Base-by-base conservation (phyloP, 2,888 invertebrate species). In the Epistrophella euchroma region DNA sequence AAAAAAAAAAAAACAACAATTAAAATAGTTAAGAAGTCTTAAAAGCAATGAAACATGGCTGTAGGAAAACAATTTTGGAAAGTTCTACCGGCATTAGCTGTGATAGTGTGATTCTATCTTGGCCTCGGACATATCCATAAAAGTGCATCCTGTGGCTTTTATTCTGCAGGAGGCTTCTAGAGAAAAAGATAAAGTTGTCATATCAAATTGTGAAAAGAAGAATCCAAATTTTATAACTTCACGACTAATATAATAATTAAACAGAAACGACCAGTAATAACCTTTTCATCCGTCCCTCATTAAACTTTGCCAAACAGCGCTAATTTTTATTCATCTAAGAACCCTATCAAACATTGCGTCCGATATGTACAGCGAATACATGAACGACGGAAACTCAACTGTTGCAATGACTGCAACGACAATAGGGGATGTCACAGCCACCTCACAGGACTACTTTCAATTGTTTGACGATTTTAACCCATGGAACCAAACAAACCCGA, bases 401-500 rank as follows among this genome's bases (percentile, higher is more conserved):
- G 66, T 25, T 25, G 50, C 35, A 43, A 19, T 56, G 55, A 40
- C 58, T 50, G 64, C 77, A 70, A 74, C 37, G 56, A 43, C 50
- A 11, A 60, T 10, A 37, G 52, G 17, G 11, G 56, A 11, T 66
- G 52, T 40, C n/a, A 58, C 37, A 45, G 10, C 66, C 37, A 88
- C 88, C 72, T 78, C 88, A 52, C 85, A 88, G 35, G 89, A 89
- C 66, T 89, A 88, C 77, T 89, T 89, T 73, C 88, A 88, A 80
- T 76, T 89, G n/a, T 89, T 88, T 56, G 88, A 89, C 43, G 88
- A 88, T 55, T 66, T 85, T 19, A 81, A 37, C 19, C 52, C 73
- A 7, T 87, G 84, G 85, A 88, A 88, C 70, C 85, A 88, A 77
- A 88, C 86, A 60, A 70, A 45, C 37, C 77, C 88, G 22, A 56